Evolutionary conservation across 2,113 vertebrate genomes (phyloP).

Genomic region (Leptosomus discolor): DNA sequence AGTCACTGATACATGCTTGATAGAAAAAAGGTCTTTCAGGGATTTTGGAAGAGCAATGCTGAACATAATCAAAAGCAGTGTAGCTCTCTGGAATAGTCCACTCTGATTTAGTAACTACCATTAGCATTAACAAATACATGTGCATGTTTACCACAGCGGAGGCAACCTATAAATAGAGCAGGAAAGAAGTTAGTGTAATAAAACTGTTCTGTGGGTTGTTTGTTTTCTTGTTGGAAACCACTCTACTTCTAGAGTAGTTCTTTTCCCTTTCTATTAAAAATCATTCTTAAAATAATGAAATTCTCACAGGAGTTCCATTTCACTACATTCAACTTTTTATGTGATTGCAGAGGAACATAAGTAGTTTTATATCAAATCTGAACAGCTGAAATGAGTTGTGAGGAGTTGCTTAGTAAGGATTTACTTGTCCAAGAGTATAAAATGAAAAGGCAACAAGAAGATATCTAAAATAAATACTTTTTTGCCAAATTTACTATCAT

Average conservation of each 20-base stretch:
- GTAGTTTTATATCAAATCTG: neutral
- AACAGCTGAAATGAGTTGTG: neutral
- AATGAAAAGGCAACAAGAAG: neutral
- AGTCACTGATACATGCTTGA: neutral
- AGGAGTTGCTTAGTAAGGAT: neutral
- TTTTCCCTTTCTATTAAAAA: neutral
- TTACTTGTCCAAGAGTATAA: conserved; percentile 12
- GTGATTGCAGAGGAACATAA: neutral
- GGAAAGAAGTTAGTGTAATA: neutral
- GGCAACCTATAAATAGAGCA: neutral
- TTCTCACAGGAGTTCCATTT: neutral
- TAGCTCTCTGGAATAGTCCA: neutral
- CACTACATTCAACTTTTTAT: neutral
- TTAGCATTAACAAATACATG: neutral
- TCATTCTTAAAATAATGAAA: neutral
- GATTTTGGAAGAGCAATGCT: conserved; percentile 18
- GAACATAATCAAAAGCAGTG: neutral
- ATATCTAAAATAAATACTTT: neutral
- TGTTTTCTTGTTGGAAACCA: conserved; percentile 2
- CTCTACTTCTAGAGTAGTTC: neutral
- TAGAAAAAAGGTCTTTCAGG: neutral
- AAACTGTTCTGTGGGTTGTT: neutral
- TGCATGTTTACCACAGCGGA: neutral
- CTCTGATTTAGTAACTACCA: neutral
- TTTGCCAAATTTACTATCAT: conserved; percentile 7